These are phyloP conservation scores for Eupithecia insigniata DNA, from an alignment of 2,888 invertebrate species.

Conservation along the genomic window DNA sequence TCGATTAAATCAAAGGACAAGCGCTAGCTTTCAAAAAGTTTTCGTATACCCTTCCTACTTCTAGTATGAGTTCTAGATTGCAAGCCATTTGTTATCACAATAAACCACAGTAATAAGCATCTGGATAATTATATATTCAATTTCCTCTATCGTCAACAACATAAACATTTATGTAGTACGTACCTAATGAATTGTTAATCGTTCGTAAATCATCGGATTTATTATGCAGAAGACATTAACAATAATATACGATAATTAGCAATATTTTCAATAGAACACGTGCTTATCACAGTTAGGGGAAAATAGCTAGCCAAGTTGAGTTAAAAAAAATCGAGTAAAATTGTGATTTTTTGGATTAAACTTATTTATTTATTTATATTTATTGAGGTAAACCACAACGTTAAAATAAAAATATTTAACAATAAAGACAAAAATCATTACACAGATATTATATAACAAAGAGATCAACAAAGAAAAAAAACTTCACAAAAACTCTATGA, in stretches of 20 bases:
- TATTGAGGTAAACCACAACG: too few species aligned
- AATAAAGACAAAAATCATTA: too few species aligned
- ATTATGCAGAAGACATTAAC: slow-evolving; percentile 11
- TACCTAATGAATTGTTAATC: not conserved
- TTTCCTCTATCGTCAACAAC: slow-evolving; percentile 2
- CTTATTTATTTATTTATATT: too few species aligned
- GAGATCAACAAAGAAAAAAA: too few species aligned
- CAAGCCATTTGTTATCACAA: not conserved
- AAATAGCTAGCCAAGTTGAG: too few species aligned
- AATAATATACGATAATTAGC: slow-evolving; percentile 10
- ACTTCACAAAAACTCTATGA: too few species aligned
- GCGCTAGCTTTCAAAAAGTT: too few species aligned
- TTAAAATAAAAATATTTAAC: too few species aligned
- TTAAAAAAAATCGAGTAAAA: too few species aligned
- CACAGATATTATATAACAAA: too few species aligned
- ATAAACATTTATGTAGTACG: not conserved
- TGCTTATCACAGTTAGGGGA: not conserved
- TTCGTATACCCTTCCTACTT: not conserved
- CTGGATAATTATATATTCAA: slow-evolving; percentile 3
- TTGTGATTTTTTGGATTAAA: too few species aligned
- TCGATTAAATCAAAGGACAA: too few species aligned
- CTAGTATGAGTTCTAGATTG: not conserved
- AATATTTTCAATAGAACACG: not conserved
- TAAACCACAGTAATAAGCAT: not conserved
- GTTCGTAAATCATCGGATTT: slow-evolving; percentile 2